Evolutionary conservation across 1,140 invertebrate genomes (phyloP).

Genomic region (Ceratina calcarata): DNA sequence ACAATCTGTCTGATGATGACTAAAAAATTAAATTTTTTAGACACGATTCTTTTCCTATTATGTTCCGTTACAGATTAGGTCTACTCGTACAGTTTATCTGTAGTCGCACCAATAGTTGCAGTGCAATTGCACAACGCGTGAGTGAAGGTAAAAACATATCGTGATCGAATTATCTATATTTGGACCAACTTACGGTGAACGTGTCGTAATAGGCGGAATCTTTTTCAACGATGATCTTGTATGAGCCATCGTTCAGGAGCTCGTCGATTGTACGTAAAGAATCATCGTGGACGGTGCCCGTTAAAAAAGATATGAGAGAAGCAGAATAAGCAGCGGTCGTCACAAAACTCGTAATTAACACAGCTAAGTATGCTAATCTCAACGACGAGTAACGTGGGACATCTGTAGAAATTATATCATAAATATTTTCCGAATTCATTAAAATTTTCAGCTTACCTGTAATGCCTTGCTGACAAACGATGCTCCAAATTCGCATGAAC

Average conservation of each 20-base stretch:
- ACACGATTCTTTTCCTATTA: neutral
- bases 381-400: slow-evolving; percentile 44
- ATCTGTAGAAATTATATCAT: slow-evolving; percentile 5
- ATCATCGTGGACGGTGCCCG: slow-evolving; percentile 13
- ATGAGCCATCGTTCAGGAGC: slow-evolving; percentile 55
- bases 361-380: slow-evolving; percentile 47
- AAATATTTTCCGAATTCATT: neutral
- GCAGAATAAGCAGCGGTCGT: slow-evolving; percentile 51
- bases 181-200: slow-evolving; percentile 49
- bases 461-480: slow-evolving; percentile 68
- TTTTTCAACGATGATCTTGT: slow-evolving; percentile 48
- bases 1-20: slow-evolving; percentile 18
- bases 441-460: slow-evolving; percentile 48
- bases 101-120: neutral
- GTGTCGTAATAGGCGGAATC: slow-evolving; percentile 54
- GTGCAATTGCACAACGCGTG: neutral
- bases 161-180: neutral
- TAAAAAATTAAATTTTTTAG: slow-evolving; percentile 16
- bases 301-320: slow-evolving; percentile 62
- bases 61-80: no score
- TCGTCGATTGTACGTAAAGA: slow-evolving; percentile 58
- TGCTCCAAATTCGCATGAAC: slow-evolving; percentile 64
- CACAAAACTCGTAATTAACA: slow-evolving; percentile 32
- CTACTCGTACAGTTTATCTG: no score
- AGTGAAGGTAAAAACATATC: slow-evolving; percentile 28